Percentiles rank a stretch among this genome's conserved stretches.
Evolutionary conservation across 2,113 vertebrate species (phyloP).

Genomic region (Cyphomyrus discorhynchus): DNA sequence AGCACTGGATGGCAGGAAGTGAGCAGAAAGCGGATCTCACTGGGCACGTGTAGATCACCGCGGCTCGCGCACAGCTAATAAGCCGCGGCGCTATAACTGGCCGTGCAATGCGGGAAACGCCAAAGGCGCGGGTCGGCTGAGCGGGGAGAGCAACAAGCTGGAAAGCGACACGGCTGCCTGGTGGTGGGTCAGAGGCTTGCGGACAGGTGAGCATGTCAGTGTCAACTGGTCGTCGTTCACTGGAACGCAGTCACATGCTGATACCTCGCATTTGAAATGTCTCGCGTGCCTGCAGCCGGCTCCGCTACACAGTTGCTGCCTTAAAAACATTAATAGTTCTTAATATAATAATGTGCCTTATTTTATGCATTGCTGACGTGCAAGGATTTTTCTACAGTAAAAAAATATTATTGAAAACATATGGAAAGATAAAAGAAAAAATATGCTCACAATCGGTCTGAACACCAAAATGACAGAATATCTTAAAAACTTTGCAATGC

Average conservation of each 20-base stretch:
- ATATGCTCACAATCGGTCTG: not conserved
- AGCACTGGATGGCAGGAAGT: not conserved
- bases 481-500: not conserved
- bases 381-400: not conserved
- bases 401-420: not conserved
- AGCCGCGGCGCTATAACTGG: not conserved
- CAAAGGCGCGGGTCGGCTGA: not conserved
- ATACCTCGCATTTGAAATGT: conserved; percentile 46
- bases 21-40: not conserved
- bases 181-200: not conserved
- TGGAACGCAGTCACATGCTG: conserved; percentile 47
- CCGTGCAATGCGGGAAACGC: not conserved
- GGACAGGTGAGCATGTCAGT: conserved; percentile 14
- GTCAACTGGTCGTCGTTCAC: conserved; percentile 33
- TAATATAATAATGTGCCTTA: not conserved
- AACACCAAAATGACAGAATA: not conserved
- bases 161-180: not conserved
- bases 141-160: not conserved
- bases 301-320: conserved; percentile 43
- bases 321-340: conserved; percentile 29
- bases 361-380: not conserved
- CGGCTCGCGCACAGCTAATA: not conserved
- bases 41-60: not conserved
- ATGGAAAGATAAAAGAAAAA: not conserved
- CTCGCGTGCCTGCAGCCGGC: conserved; percentile 36